Base-by-base conservation (phyloP, 2,888 invertebrate genomes). In the Rotaria sp. region DNA sequence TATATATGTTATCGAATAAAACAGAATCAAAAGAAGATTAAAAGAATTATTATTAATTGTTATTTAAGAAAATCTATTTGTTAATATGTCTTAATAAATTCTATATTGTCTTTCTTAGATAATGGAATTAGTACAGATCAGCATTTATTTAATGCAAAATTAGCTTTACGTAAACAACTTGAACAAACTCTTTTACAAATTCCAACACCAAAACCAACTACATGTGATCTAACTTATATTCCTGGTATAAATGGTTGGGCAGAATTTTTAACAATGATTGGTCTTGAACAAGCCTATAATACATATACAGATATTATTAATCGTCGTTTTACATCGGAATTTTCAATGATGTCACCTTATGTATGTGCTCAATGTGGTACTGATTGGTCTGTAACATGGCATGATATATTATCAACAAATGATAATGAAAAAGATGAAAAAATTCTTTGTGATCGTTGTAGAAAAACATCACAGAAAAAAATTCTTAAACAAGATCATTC, bases 351-450 rank as follows among this genome's bases (percentile, higher is more conserved):
- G 26, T 7, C 15, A 80, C 97, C 97, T 74, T 97, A 97, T 90
- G 94, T 95, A 88, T 99, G 99, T 93, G 95, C 96, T 88, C 98
- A 99, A 92, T 99, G 99, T 92, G 94, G 94, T 89, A 96, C 97
- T 88, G 98, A 99, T 92, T 99, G 97, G 92, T 98, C 99, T 48
- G 96, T 97, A 0, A 96, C 97, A 87, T 99, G 99, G 99, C 86
- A 85, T 35, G 41, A 57, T 30, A 4, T 41, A 26, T 24, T 26
- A 13, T 45, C 38, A 15, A 3, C 7, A 1, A n/a, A 15, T 15
- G 80, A 80, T 15, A 13, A 7, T 11, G n/a, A 24, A 11, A 41
- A 26, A 13, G 85, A 86, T 48, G 80, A 80, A 15, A 52, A 85
- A 4, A 85, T 98, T 80, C 96, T 98, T 89, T 99, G 99, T 92